Evolutionary conservation across 2,113 vertebrate species (phyloP).

Genomic region (Nothobranchius kuhntae): DNA sequence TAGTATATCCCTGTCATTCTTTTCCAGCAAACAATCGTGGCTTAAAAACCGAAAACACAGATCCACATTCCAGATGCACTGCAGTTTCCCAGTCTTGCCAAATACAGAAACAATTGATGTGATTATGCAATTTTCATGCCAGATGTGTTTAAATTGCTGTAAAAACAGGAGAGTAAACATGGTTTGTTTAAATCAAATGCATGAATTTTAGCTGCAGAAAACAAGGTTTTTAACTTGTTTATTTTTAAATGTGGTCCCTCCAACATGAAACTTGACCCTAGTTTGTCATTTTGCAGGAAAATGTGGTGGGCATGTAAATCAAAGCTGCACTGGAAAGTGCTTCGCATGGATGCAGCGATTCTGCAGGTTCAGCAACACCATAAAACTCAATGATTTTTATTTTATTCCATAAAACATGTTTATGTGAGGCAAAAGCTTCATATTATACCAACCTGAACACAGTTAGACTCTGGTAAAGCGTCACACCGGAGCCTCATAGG

Average conservation of each 20-base stretch:
- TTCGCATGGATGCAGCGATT: neutral
- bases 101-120: neutral
- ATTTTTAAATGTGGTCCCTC: no score
- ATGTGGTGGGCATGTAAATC: neutral
- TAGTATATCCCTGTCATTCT: neutral
- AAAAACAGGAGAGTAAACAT: no score
- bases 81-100: neutral
- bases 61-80: neutral
- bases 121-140: neutral
- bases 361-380: no score
- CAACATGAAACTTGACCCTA: neutral
- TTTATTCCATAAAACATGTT: no score
- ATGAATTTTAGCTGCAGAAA: no score
- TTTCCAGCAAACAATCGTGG: neutral
- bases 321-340: neutral
- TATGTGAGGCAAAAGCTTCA: neutral
- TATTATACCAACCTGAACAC: conserved; percentile 40
- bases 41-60: neutral
- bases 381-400: no score
- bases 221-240: no score
- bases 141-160: neutral
- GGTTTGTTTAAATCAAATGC: no score
- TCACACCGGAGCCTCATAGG: conserved; percentile 40
- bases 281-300: neutral
- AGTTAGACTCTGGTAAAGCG: conserved; percentile 45